phyloP scores from a whole-genome alignment of 2,113 vertebrate genomes.

The Rhinichthys klamathensis region DNA sequence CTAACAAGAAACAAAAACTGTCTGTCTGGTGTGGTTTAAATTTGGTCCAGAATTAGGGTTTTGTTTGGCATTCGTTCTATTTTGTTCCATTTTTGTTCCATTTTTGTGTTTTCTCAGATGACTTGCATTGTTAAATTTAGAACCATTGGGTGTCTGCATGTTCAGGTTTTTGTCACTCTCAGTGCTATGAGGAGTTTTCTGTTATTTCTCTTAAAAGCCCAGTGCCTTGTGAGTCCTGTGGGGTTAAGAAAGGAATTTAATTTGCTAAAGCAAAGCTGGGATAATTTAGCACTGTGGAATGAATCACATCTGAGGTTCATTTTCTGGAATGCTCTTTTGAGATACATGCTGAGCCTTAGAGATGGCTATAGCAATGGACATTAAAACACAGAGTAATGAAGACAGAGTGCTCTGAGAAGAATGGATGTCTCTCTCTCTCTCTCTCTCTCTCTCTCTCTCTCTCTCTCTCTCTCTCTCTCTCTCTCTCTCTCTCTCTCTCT shows the following conservation, averaged over 20 bases:
- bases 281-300: slow-evolving; percentile 34
- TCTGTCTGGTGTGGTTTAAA: background rate
- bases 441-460: background rate
- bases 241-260: slow-evolving; percentile 6
- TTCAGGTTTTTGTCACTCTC: slow-evolving; percentile 25
- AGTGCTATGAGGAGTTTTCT: slow-evolving; percentile 20
- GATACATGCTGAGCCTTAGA: slow-evolving; percentile 15
- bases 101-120: slow-evolving; percentile 9
- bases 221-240: background rate
- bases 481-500: background rate
- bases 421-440: background rate
- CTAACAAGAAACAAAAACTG: background rate
- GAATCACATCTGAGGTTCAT: slow-evolving; percentile 32
- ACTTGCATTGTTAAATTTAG: background rate
- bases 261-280: slow-evolving; percentile 4
- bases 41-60: background rate
- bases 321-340: slow-evolving; percentile 35
- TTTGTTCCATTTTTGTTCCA: background rate
- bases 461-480: background rate
- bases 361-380: slow-evolving; percentile 24
- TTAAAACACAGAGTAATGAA: slow-evolving; percentile 44
- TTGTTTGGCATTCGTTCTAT: background rate
- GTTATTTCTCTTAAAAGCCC: slow-evolving; percentile 20
- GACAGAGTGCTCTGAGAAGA: slow-evolving; percentile 7
- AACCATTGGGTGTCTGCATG: background rate